Evolutionary conservation across 1,140 invertebrate genomes (phyloP), one percentile per base, ranked within the genome.

Genomic region (Monochamus saltuarius): DNA sequence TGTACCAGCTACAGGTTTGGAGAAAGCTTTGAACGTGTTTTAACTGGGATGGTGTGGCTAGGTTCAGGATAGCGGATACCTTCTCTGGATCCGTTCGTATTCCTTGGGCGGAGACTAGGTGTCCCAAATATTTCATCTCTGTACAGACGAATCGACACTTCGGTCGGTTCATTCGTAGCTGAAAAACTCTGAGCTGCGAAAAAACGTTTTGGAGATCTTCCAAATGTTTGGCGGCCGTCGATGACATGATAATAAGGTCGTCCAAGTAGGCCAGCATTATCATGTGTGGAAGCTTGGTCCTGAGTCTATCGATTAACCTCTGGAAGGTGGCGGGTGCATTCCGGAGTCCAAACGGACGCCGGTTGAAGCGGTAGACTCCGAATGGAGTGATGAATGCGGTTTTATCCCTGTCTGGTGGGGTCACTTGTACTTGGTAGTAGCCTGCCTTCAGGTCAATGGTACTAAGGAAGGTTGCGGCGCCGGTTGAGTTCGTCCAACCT

Each of bases 401-500:
- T 47, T 47, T 47, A 19, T 40, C 11, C 2, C 11, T 2, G 7
- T 40, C 39, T 3, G 11, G 2, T 7, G 2, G 2, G 39, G 2
- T n/a, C 2, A 40, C 14, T 2, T 4, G 2, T 3, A 40, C 7
- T 40, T 40, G 39, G 7, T 40, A 76, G 29, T 75, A 77, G 1
- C 73, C 75, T 13, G 69, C 19, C 9, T 62, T 62, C 7, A 80
- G 52, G 57, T 81, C 79, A 1, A 80, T 34, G 0, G 72, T 73
- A 0, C 69, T 70, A 45, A 80, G 77, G 38, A 52, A 72, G 13
- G 50, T 69, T 6, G 66, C 58, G 7, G 63, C 61, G 40, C 67
- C 60, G 0, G 76, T 60, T 4, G 57, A 53, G 17, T 78, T 80
- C 77, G 36, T 80, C 77, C 4, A 81, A 76, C 29, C 74, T 45